Base-by-base conservation (phyloP, 2,797 vertebrate genomes). In the Coregonus sp. region DNA sequence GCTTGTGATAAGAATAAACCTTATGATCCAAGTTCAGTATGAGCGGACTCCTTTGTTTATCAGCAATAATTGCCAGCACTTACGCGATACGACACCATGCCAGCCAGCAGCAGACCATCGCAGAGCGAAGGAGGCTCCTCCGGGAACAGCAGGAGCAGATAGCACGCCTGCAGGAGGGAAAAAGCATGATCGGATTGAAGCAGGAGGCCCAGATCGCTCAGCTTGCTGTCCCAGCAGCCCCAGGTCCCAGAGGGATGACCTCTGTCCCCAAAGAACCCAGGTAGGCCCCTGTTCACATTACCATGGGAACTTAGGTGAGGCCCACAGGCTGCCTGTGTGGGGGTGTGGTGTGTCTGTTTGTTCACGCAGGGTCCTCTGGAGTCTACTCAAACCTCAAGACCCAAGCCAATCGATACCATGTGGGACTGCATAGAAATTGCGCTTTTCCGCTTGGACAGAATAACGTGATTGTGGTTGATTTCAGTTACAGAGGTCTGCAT, bases 101-200 rank as follows among this genome's bases (percentile, higher is more conserved):
- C 31, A 91, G 91, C 83, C 96, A 98, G 90, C 94, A 95, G 86
- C 92, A 90, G 82, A 91, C 96, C 81, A 97, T 97, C 78, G 75
- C 92, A 12, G 90, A 96, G 81, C 96, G 98, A 84, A 96, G 86
- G 82, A 92, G 89, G 83, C 95, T 95, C 84, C 93, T 98, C 86
- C 91, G 93, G 87, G 95, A 97, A 84, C 97, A 98, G 88, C 92
- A 95, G 80, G 91, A 95, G 79, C 88, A 95, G 84, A 98, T 98
- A 72, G 77, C 86, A 15, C 88, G 77, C 63, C 92, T 97, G 78
- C 95, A 93, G 86, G 88, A 94, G 88, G 90, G 92, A 72, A 95
- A 95, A 87, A 92, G 84, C 29, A 78, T 93, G 75, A 89, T 85
- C 54, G 89, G 86, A 75, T 80, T 92, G 56, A 86, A 81, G 86